Conservation (phyloP, 2,113 vertebrate genomes). For the Grammomys dolichurus region DNA sequence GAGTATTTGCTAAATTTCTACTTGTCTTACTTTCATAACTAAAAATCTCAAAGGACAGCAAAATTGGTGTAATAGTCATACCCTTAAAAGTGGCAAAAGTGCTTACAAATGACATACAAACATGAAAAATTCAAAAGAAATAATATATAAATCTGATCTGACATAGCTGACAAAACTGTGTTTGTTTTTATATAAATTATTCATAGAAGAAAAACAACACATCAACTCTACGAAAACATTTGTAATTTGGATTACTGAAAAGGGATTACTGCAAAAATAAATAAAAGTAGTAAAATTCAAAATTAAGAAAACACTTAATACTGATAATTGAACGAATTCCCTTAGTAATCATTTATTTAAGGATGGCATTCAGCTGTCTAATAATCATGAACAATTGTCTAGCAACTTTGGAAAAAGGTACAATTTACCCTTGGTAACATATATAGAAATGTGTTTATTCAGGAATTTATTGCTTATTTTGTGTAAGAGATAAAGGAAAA, state of each 20-base stretch:
- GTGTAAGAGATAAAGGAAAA: neutral
- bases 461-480: neutral
- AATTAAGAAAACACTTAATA: neutral
- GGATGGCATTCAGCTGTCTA: neutral
- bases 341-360: neutral
- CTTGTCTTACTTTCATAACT: neutral
- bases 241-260: neutral
- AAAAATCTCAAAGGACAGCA: neutral
- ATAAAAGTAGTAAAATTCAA: neutral
- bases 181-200: neutral
- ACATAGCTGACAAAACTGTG: neutral
- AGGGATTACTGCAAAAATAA: neutral
- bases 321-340: neutral
- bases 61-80: neutral
- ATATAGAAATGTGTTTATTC: neutral
- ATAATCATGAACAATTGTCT: neutral
- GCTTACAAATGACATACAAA: neutral
- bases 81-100: neutral
- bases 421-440: neutral
- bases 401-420: neutral
- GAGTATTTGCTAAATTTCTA: neutral
- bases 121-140: neutral
- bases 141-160: neutral
- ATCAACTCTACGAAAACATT: neutral
- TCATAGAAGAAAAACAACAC: neutral